Evolutionary conservation across 1,140 invertebrate species (phyloP), one percentile per base, ranked within the genome.

Genomic region (Papilio polytes): DNA sequence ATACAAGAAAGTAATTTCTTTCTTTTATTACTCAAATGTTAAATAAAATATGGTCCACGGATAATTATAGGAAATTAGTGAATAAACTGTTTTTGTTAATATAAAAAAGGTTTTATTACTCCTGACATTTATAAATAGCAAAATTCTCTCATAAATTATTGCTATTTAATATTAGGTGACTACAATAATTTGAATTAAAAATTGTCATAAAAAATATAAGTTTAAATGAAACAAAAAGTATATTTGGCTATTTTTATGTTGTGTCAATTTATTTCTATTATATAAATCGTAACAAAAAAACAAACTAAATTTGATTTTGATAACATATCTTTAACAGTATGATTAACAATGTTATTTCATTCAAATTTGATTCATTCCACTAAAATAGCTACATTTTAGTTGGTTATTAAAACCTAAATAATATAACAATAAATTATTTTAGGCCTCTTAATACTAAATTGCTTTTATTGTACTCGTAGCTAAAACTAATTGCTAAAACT

Each of bases 391-490:
- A 76, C 46, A 76, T 76, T 74, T 74, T 74, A 74, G 44, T 51
- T 0, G 20, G 12, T 74, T 51, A 74, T 48, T 51, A 51, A 48
- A 46, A 74, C 18, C 73, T 46, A 74, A 74, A 31, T 74, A 22
- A 4, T 12, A 78, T 59, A 87, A 41, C 36, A 41, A 90, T 91
- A 91, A 90, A 85, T 90, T 90, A 91, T 82, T 86, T 87, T 88
- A 89, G 85, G 86, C 85, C 87, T 82, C 88, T 90, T 91, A 92
- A 85, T 81, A 88, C 88, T 91, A 91, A 88, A 90, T 91, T 89
- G 88, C 85, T 89, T 89, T 92, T 92, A 93, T 93, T 93, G 91
- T 93, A 92, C 91, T 92, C 90, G 83, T 84, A 82, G 81, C 87
- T 90, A 92, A 92, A 85, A 85, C 83, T 89, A 90, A 83, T 63